Evolutionary conservation across 2,888 invertebrate genomes (phyloP).

Genomic region (Labia minor): DNA sequence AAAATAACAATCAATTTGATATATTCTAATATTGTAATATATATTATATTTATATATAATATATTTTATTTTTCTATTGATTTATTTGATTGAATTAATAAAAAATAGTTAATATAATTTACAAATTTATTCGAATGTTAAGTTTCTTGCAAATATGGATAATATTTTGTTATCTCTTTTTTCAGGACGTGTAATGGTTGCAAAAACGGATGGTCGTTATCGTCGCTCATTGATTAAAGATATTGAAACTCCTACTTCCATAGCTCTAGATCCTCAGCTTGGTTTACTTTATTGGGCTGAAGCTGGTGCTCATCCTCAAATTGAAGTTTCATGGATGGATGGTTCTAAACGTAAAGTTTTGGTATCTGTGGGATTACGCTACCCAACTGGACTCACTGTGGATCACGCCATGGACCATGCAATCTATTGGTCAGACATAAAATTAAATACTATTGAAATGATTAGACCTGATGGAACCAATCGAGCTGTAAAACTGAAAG

Average conservation of each 20-base stretch:
- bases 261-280: conserved; percentile 75
- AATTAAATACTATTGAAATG: conserved; percentile 78
- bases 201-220: conserved; percentile 82
- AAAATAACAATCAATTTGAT: too few relatives aligned
- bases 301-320: conserved; percentile 80
- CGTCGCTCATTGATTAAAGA: conserved; percentile 67
- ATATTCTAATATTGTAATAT: too few relatives aligned
- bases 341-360: conserved; percentile 76
- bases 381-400: conserved; percentile 80
- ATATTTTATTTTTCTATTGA: too few relatives aligned
- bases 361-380: conserved; percentile 68
- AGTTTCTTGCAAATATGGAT: too few relatives aligned
- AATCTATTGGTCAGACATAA: conserved; percentile 93
- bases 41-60: too few relatives aligned
- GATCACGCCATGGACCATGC: conserved; percentile 83
- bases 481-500: conserved; percentile 58
- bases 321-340: conserved; percentile 95
- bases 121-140: too few relatives aligned
- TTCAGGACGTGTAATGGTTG: conserved; percentile 65
- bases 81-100: too few relatives aligned
- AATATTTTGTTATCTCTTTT: too few relatives aligned
- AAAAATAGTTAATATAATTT: too few relatives aligned
- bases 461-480: conserved; percentile 72
- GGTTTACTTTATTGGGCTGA: conserved; percentile 81
- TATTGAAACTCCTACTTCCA: conserved; percentile 75